Percentiles rank a stretch among this genome's conserved stretches.
Conservation (phyloP, 2,113 vertebrate species). For the Ammospiza nelsoni region DNA sequence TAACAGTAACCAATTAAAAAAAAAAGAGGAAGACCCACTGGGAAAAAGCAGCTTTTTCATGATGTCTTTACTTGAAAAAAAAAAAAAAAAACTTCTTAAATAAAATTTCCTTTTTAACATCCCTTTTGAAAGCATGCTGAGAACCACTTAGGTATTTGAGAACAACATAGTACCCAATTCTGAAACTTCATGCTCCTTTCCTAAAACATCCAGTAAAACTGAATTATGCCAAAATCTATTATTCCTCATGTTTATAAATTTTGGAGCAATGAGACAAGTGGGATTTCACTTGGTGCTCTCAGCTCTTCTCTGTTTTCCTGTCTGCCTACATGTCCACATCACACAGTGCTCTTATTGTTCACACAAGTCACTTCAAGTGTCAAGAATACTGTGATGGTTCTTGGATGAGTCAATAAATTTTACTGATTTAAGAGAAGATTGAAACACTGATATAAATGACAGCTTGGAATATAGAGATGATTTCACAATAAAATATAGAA, state of each 20-base stretch:
- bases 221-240: background rate
- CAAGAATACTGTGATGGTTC: background rate
- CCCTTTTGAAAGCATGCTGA: background rate
- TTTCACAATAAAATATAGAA: background rate
- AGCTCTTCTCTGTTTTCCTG: background rate
- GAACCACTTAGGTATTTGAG: background rate
- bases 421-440: background rate
- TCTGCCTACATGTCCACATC: background rate
- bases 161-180: background rate
- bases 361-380: slow-evolving; percentile 25
- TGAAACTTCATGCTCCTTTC: background rate
- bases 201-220: background rate
- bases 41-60: background rate
- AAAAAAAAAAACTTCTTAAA: background rate
- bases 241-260: background rate
- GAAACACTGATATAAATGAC: background rate
- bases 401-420: background rate
- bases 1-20: background rate
- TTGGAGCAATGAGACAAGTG: background rate
- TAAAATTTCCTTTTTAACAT: background rate
- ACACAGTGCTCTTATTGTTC: slow-evolving; percentile 36
- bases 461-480: background rate
- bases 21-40: background rate
- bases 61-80: background rate
- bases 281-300: slow-evolving; percentile 37